phyloP scores from a whole-genome alignment of 2,113 vertebrate genomes.

The Sphyrna mokarran region DNA sequence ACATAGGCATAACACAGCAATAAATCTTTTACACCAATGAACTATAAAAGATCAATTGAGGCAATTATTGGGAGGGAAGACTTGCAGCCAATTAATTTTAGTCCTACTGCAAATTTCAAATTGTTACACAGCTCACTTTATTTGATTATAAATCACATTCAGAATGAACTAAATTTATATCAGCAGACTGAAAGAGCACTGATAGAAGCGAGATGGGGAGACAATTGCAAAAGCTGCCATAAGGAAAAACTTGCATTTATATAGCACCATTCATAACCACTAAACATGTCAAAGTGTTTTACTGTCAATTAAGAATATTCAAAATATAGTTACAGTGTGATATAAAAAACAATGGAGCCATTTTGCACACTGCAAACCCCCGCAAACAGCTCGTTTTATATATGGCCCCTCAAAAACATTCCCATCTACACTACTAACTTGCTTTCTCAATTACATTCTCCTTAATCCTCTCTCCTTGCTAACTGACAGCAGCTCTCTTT shows the following conservation, averaged over 20 bases:
- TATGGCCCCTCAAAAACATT: background rate
- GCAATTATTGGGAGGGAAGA: slow-evolving; percentile 30
- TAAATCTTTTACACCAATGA: slow-evolving; percentile 31
- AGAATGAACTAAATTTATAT: background rate
- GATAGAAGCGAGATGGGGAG: background rate
- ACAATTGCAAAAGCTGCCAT: background rate
- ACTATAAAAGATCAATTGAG: slow-evolving; percentile 18
- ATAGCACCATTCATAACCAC: background rate
- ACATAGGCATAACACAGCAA: background rate
- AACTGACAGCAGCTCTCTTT: background rate
- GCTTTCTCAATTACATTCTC: background rate
- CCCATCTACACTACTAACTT: background rate
- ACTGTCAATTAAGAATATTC: background rate
- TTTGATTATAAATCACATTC: slow-evolving; percentile 20
- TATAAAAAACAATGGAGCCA: too few species aligned
- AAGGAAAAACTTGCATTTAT: background rate
- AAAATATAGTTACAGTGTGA: background rate
- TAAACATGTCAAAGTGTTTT: background rate
- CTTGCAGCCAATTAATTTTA: slow-evolving; percentile 30
- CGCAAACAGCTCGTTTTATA: too few species aligned
- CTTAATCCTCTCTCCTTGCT: background rate
- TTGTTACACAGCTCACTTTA: slow-evolving; percentile 29
- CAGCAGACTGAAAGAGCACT: background rate
- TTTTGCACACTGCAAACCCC: too few species aligned
- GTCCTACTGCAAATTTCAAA: slow-evolving; percentile 10